Conservation (phyloP, 1,140 invertebrate species). For the Globodera ellingtonae region DNA sequence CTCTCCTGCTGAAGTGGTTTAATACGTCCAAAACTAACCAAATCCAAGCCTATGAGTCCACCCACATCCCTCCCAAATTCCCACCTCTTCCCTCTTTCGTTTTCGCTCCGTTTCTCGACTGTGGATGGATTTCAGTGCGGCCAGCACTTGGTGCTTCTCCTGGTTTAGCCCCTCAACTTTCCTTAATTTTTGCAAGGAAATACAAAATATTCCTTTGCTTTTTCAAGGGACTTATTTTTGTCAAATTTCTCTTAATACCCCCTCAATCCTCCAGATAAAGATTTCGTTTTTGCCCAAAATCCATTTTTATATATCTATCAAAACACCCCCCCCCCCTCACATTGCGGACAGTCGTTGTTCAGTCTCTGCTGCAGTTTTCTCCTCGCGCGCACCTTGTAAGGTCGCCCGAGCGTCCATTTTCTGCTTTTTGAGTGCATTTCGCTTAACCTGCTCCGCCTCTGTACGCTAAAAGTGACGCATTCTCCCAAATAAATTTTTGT, state of each 20-base stretch:
- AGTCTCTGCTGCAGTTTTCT: constrained; percentile 8
- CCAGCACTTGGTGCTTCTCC: constrained; percentile 16
- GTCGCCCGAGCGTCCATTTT: constrained; percentile 42
- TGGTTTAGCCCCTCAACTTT: constrained; percentile 21
- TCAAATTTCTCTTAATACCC: too few relatives aligned
- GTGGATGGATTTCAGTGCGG: constrained; percentile 13
- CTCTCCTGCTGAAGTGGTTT: constrained; percentile 20
- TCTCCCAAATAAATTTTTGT: not conserved
- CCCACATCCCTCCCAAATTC: not conserved
- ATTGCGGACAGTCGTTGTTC: constrained; percentile 7
- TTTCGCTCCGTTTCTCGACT: constrained; percentile 24
- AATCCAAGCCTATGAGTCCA: too few relatives aligned
- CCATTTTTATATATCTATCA: not conserved
- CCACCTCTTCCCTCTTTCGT: constrained; percentile 22
- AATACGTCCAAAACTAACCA: too few relatives aligned
- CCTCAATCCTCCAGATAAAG: too few relatives aligned
- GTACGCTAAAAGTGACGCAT: constrained; percentile 14
- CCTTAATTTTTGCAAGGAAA: not conserved
- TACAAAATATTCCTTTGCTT: too few relatives aligned
- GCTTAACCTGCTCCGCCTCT: constrained; percentile 34
- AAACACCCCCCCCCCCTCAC: not conserved
- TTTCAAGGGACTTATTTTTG: too few relatives aligned
- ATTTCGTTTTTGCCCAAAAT: too few relatives aligned
- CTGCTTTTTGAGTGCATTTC: constrained; percentile 44
- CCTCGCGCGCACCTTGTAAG: constrained; percentile 28